A percentile compares a stretch with the other conserved stretches of the same genome.
These are phyloP conservation scores for Oreochromis mossambicus DNA, from an alignment of 2,797 vertebrate genomes.

Conservation along the genomic window DNA sequence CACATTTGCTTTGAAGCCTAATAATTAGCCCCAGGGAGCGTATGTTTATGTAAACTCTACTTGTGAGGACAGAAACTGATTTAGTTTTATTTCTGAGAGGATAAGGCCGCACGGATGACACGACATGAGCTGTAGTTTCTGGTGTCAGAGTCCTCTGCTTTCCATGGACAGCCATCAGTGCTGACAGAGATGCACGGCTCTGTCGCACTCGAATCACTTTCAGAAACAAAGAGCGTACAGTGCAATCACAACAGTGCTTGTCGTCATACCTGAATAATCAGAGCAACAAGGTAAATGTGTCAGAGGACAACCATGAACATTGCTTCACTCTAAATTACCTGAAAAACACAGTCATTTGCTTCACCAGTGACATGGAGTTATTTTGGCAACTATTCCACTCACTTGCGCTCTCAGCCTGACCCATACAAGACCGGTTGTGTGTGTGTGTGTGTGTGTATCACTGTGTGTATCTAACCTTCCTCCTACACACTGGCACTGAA, in stretches of 20 bases:
- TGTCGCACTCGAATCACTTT: background rate
- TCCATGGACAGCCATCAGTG: background rate
- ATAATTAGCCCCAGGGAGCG: background rate
- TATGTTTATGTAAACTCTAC: background rate
- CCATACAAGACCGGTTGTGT: background rate
- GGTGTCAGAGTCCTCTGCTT: background rate
- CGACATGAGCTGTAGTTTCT: background rate
- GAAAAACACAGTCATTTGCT: background rate
- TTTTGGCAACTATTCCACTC: background rate
- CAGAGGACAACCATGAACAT: background rate
- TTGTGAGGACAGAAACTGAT: background rate
- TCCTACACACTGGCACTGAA: conserved; percentile 22
- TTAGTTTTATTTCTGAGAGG: background rate
- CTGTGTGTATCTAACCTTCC: background rate
- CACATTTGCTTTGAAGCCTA: background rate
- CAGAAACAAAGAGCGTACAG: background rate
- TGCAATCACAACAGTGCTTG: background rate
- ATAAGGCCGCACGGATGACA: background rate
- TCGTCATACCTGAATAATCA: conserved; percentile 8
- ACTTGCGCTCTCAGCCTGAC: background rate
- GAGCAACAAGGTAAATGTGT: background rate
- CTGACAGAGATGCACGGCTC: background rate
- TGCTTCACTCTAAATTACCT: background rate
- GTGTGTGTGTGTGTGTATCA: background rate
- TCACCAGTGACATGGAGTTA: background rate